phyloP scores from a whole-genome alignment of 2,113 vertebrate species.

The Henicopernis longicauda region DNA sequence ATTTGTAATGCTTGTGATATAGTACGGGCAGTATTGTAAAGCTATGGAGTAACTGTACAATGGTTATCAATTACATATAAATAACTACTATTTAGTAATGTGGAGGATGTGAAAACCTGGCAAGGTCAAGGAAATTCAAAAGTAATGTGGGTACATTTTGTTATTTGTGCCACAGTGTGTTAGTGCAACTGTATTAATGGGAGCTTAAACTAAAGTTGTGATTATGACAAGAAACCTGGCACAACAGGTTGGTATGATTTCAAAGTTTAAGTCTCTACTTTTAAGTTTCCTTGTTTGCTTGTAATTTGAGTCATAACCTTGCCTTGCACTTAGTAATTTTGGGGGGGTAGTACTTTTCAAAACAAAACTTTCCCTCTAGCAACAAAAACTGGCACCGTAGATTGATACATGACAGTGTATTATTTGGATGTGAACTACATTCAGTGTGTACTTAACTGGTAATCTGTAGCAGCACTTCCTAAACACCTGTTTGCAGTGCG shows the following conservation, averaged over 20 bases:
- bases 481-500: not conserved
- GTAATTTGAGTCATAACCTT: not conserved
- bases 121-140: constrained; percentile 36
- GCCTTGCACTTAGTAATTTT: not conserved
- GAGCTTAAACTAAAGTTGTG: not conserved
- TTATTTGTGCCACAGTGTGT: constrained; percentile 53
- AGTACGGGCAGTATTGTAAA: constrained; percentile 57
- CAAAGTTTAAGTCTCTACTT: constrained; percentile 12
- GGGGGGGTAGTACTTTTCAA: not conserved
- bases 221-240: constrained; percentile 1
- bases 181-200: constrained; percentile 43
- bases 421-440: not conserved
- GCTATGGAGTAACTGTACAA: constrained; percentile 58
- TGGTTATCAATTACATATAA: constrained; percentile 45
- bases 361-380: not conserved
- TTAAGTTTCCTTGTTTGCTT: constrained; percentile 47
- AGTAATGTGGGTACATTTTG: not conserved
- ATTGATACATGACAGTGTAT: not conserved
- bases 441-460: not conserved
- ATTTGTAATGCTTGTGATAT: constrained; percentile 58
- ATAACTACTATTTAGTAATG: constrained; percentile 39
- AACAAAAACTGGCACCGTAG: not conserved
- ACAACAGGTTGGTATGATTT: not conserved
- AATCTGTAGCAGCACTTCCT: constrained; percentile 5
- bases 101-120: constrained; percentile 30